phyloP scores from a whole-genome alignment of 2,888 invertebrate genomes.

The Thysanoteuthis rhombus region DNA sequence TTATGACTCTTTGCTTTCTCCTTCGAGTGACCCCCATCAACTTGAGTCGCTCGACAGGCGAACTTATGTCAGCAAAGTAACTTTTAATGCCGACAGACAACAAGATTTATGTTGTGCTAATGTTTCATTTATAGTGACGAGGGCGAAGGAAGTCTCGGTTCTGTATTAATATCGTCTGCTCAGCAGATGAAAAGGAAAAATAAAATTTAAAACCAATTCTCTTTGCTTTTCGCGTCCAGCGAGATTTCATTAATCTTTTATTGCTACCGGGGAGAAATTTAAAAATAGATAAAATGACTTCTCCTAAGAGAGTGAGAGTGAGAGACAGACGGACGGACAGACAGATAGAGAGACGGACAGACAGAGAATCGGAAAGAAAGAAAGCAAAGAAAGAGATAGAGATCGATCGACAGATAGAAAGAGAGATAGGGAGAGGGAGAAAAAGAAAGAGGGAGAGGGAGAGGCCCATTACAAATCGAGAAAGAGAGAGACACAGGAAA shows the following conservation, averaged over 20 bases:
- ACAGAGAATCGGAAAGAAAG: too few relatives aligned
- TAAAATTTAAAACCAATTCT: neutral
- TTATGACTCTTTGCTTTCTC: neutral
- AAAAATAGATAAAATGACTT: neutral
- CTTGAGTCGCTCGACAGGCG: neutral
- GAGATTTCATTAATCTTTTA: conserved; percentile 12
- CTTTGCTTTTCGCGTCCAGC: neutral
- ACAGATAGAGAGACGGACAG: neutral
- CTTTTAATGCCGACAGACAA: neutral
- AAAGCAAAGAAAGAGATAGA: too few relatives aligned
- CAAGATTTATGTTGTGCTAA: neutral
- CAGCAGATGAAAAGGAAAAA: neutral
- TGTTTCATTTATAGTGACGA: neutral
- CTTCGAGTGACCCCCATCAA: neutral
- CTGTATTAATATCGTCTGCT: neutral
- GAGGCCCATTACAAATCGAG: neutral
- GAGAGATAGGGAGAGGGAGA: too few relatives aligned
- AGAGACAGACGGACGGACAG: neutral
- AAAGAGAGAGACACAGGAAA: neutral
- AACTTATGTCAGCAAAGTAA: neutral
- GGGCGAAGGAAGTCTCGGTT: neutral
- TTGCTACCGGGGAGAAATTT: neutral
- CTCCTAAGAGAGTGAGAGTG: neutral
- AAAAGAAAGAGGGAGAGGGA: neutral
- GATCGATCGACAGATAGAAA: too few relatives aligned